phyloP scores from a whole-genome alignment of 2,888 invertebrate species.

The Xylocampa areola region DNA sequence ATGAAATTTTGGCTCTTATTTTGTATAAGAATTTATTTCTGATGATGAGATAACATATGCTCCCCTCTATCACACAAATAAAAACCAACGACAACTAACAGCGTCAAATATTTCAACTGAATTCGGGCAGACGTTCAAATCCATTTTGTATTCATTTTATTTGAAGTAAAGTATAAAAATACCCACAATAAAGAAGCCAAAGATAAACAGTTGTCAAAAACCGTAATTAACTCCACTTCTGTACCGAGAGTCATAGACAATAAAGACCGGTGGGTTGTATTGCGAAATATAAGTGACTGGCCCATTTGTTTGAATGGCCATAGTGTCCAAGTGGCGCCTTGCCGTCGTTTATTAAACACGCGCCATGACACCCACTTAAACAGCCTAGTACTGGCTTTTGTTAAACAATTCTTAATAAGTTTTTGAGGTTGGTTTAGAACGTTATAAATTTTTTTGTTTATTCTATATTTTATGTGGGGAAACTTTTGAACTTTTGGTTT shows the following conservation, averaged over 20 bases:
- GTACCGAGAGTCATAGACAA: constrained; percentile 39
- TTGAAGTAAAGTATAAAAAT: not conserved
- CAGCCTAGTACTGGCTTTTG: constrained; percentile 42
- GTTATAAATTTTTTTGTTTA: constrained; percentile 52
- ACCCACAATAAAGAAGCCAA: constrained; percentile 8
- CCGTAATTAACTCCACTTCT: constrained; percentile 37
- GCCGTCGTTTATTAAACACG: constrained; percentile 79
- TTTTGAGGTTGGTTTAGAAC: constrained; percentile 35
- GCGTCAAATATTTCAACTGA: no score
- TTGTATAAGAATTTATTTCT: no score
- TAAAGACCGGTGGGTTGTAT: constrained; percentile 37
- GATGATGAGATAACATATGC: no score
- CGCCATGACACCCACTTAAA: constrained; percentile 64
- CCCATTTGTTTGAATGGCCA: constrained; percentile 78
- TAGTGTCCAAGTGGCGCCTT: constrained; percentile 75
- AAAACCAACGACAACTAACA: no score
- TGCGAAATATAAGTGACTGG: constrained; percentile 57
- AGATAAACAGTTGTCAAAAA: constrained; percentile 39
- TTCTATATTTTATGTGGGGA: constrained; percentile 16
- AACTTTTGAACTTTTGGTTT: not conserved
- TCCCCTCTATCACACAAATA: no score
- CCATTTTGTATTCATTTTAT: no score
- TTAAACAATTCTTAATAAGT: constrained; percentile 39
- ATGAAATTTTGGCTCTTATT: no score
- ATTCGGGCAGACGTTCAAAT: no score